Conservation (phyloP, 2,888 invertebrate genomes). For the Hemaris fuciformis region DNA sequence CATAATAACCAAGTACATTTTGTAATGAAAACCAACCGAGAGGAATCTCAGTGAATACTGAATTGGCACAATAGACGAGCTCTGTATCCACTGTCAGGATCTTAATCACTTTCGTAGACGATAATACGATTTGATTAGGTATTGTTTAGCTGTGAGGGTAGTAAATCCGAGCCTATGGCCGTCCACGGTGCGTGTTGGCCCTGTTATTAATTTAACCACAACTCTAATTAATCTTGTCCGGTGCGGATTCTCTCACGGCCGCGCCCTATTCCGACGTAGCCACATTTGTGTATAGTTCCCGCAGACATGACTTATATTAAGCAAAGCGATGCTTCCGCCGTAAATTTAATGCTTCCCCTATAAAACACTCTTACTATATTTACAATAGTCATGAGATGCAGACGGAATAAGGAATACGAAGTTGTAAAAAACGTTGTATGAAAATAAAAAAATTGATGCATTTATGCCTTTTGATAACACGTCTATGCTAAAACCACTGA, state of each 20-base stretch:
- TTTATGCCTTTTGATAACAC: too few relatives aligned
- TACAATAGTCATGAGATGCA: not conserved
- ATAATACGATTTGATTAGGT: slow-evolving; percentile 52
- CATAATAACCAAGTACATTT: not conserved
- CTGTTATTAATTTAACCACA: slow-evolving; percentile 75
- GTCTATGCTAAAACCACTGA: too few relatives aligned
- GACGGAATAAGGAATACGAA: not conserved
- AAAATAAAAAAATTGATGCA: too few relatives aligned
- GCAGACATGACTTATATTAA: slow-evolving; percentile 8
- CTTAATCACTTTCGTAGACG: slow-evolving; percentile 19
- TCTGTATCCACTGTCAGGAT: slow-evolving; percentile 2
- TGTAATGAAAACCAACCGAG: not conserved
- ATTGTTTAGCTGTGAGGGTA: slow-evolving; percentile 41
- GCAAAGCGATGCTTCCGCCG: slow-evolving; percentile 2
- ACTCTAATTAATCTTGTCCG: slow-evolving; percentile 76
- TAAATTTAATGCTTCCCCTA: slow-evolving; percentile 10
- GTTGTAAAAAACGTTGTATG: not conserved
- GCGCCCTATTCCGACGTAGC: slow-evolving; percentile 7
- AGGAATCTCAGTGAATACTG: not conserved
- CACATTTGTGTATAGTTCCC: slow-evolving; percentile 7
- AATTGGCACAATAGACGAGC: slow-evolving; percentile 7
- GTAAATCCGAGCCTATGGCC: slow-evolving; percentile 30
- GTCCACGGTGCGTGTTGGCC: slow-evolving; percentile 55
- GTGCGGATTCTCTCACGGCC: slow-evolving; percentile 63
- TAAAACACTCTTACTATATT: not conserved